Conservation (phyloP, 2,113 vertebrate genomes). For the Tichodroma muraria region DNA sequence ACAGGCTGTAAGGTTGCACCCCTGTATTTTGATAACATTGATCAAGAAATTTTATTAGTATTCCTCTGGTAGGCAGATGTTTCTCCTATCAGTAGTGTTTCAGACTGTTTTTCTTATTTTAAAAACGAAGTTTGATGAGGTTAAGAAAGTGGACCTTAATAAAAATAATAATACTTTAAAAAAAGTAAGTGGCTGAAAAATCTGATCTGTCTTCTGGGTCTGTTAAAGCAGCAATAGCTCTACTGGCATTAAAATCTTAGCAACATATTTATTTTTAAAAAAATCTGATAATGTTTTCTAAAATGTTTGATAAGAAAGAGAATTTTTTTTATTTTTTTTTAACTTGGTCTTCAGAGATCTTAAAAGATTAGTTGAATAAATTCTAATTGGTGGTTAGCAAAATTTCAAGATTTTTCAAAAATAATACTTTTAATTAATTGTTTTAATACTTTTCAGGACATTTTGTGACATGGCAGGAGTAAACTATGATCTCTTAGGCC, state of each 20-base stretch:
- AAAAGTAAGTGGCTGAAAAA: not conserved
- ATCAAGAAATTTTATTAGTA: not conserved
- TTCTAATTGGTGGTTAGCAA: not conserved
- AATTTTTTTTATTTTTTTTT: not conserved
- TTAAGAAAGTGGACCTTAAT: not conserved
- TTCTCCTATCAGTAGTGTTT: not conserved
- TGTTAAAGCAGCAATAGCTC: too few species aligned
- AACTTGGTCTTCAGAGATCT: not conserved
- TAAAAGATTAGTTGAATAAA: not conserved
- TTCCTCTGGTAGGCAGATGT: not conserved
- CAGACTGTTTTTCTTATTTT: not conserved
- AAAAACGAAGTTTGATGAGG: not conserved
- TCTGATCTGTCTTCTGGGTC: not conserved
- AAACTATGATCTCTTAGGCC: not conserved
- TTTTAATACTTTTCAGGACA: not conserved
- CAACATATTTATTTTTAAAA: not conserved
- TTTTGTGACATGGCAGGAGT: not conserved
- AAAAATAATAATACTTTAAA: not conserved
- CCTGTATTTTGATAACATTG: not conserved
- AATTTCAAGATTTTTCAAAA: not conserved
- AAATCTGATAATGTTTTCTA: not conserved
- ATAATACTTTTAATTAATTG: not conserved
- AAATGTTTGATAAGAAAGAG: not conserved
- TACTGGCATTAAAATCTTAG: not conserved
- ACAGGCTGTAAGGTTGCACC: not conserved